Conservation (phyloP, 2,113 vertebrate genomes). For the Vulpes vulpes region DNA sequence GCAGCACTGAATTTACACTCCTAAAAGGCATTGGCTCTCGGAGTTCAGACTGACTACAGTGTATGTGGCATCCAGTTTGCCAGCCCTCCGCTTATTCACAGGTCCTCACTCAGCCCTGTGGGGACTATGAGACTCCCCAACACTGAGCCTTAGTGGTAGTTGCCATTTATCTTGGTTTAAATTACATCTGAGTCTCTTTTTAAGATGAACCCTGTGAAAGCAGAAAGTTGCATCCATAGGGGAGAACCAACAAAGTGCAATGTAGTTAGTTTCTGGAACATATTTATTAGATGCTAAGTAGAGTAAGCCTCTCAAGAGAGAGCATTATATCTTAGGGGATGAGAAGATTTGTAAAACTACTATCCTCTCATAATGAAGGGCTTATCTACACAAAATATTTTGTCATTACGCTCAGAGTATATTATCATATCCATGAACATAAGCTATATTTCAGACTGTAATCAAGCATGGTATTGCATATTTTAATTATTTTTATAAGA, state of each 20-base stretch:
- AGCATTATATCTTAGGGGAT: constrained; percentile 28
- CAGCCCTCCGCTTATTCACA: neutral
- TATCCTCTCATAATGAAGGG: constrained; percentile 48
- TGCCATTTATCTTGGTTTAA: constrained; percentile 22
- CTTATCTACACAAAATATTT: constrained; percentile 71
- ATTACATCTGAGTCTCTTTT: neutral
- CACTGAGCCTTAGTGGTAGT: neutral
- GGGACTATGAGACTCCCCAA: neutral
- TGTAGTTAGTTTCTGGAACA: constrained; percentile 57
- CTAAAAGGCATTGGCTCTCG: neutral
- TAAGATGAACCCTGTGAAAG: neutral
- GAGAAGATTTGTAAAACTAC: constrained; percentile 17
- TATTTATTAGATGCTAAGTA: constrained; percentile 62
- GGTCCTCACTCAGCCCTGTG: rapidly evolving
- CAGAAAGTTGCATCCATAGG: neutral
- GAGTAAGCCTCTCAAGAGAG: constrained; percentile 47
- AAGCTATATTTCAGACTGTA: constrained; percentile 69
- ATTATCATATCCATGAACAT: constrained; percentile 71
- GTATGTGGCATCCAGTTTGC: neutral
- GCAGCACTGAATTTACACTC: neutral
- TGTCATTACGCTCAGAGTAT: constrained; percentile 51
- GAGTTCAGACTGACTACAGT: neutral
- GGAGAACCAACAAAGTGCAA: neutral
- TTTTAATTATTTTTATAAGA: constrained; percentile 63
- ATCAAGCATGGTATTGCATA: constrained; percentile 15